phyloP scores from a whole-genome alignment of 2,888 invertebrate species.

The Andrena hattorfiana region DNA sequence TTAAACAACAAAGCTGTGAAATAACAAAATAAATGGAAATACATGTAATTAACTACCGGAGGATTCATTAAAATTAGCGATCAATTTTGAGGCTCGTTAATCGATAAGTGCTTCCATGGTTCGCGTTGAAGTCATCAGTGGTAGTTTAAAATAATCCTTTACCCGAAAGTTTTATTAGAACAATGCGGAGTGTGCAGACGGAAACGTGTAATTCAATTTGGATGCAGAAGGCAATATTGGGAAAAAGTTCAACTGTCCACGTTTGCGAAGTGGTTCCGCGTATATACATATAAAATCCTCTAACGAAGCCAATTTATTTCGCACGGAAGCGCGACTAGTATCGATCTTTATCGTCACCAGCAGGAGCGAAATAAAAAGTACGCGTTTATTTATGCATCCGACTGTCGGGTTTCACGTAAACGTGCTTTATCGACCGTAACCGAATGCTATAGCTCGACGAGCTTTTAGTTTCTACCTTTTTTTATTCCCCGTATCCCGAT shows the following conservation, averaged over 20 bases:
- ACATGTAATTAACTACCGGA: slow-evolving; percentile 18
- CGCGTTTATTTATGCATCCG: slow-evolving; percentile 27
- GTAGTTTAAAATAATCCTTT: too few species aligned
- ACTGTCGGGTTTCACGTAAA: slow-evolving; percentile 11
- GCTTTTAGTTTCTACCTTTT: slow-evolving; percentile 7
- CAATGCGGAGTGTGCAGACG: too few species aligned
- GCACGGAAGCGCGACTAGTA: neutral
- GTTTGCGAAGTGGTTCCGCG: slow-evolving; percentile 1
- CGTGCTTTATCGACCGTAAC: slow-evolving; percentile 42
- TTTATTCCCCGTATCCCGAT: neutral
- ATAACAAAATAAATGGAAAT: neutral
- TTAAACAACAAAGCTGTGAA: neutral
- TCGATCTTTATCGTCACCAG: slow-evolving; percentile 29
- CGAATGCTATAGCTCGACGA: neutral
- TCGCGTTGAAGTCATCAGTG: too few species aligned
- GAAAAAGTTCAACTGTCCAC: neutral
- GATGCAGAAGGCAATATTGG: neutral
- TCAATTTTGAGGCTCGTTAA: neutral
- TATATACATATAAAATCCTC: slow-evolving; percentile 19
- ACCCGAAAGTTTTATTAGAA: too few species aligned
- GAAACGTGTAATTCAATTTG: too few species aligned
- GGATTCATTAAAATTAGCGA: neutral
- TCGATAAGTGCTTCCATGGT: neutral
- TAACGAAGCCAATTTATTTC: slow-evolving; percentile 19
- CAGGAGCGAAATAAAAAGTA: slow-evolving; percentile 28